Evolutionary conservation across 1,140 invertebrate genomes (phyloP), one percentile per base, ranked within the genome.

Genomic region (Anoplophora glabripennis): DNA sequence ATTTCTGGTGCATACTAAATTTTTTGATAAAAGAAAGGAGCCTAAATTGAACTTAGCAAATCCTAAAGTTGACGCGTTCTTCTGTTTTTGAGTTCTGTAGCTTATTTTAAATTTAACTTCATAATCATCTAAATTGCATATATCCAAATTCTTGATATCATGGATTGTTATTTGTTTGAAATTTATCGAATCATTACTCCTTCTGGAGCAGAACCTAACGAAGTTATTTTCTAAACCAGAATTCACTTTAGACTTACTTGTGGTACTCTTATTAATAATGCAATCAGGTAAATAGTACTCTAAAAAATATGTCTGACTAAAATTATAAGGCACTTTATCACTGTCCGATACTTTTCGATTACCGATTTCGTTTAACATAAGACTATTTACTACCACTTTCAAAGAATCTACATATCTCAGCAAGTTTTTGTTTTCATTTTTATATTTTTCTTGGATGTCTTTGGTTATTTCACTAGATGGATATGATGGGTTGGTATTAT

Each of bases 261-360:
- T 62, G 11, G n/a, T 4, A 18, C 10, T 21, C 38, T 61, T 58
- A 33, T 55, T 64, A 4, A 58, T 52, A 49, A 69, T 61, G 55
- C 49, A 45, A 34, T 68, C 61, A 35, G 73, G 72, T 48, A 74
- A 55, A 40, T 57, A 55, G 66, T 75, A 75, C 59, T 75, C 72
- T 38, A 74, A 42, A 66, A 75, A 74, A 59, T 68, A 74, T 3
- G 55, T 73, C 46, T 71, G 61, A 56, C 45, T 69, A 45, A 66
- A 37, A 33, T 58, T 51, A 33, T 28, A 48, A 44, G 55, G 53
- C 28, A 53, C 36, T 40, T 66, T 64, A 38, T 52, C 38, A 35
- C 61, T 65, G 17, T 38, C 51, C 17, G 36, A 36, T 0, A 71
- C 57, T 62, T 70, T 73, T 54, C 61, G 63, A 37, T 66, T 63